Evolutionary conservation across 1,140 invertebrate genomes (phyloP), one percentile per base, ranked within the genome.

Genomic region (Drosophila quadrilineata): DNA sequence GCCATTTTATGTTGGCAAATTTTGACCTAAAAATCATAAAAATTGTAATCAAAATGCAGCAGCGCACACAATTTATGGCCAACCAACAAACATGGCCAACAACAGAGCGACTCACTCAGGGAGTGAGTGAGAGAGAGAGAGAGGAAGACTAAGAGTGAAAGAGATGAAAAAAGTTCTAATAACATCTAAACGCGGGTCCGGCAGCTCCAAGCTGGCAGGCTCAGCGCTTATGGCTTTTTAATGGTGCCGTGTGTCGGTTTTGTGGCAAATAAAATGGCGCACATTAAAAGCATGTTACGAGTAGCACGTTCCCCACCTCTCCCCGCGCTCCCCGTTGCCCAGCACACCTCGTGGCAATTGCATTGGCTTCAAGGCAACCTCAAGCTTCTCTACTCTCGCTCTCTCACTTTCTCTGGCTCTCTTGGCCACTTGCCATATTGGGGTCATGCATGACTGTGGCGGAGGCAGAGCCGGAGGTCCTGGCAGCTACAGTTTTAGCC

Each of bases 21-120:
- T 84, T 87, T 87, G 84, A 87, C 84, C 84, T 87, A 84, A 71
- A 87, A 84, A 87, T 84, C 84, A 84, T 87, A 87, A 87, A 87
- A 87, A 79, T 75, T 73, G 71, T 79, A 75, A 87, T 80, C 71
- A 75, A 84, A 86, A 84, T 71, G 58, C 75, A 74, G 75, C 41
- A 12, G 35, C 36, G 45, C 38, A 46, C 53, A 64, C 49, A 65
- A 59, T 85, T 85, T 85, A 85, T 85, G 79, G 5, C 43, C 54
- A 65, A 58, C 26, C 59, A 63, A 52, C 50, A 49, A 28, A 40
- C 6, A 16, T n/a, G 26, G 41, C 45, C 1, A 21, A 6, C n/a
- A 6, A 12, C 21, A 56, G 14, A 21, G 17, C 22, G 22, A 35
- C n/a, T n/a, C n/a, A n/a, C n/a, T n/a, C n/a, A n/a, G 19, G 10